These are phyloP conservation scores for Drosophila subobscura DNA, from an alignment of 1,140 invertebrate genomes.

Conservation along the genomic window DNA sequence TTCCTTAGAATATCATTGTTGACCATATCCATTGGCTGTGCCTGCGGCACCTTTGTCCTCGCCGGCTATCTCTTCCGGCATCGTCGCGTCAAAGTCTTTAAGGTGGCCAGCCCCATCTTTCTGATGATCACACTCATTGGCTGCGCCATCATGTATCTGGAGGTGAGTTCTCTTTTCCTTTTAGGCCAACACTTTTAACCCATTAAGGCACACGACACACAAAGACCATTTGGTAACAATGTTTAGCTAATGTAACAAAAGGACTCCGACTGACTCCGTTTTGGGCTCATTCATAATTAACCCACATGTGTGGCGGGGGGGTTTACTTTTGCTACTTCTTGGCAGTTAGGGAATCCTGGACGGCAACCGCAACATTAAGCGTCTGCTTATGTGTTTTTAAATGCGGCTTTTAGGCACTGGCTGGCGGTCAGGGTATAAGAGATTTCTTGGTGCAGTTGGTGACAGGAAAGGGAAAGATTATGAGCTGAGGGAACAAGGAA, in stretches of 20 bases:
- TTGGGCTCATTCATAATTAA: constrained; percentile 73
- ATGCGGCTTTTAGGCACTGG: constrained; percentile 62
- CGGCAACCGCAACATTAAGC: constrained; percentile 58
- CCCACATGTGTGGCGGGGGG: constrained; percentile 49
- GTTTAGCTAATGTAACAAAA: constrained; percentile 68
- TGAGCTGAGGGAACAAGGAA: too few relatives aligned
- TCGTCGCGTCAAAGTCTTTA: constrained; percentile 93
- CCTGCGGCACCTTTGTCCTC: constrained; percentile 89
- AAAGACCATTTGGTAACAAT: constrained; percentile 70
- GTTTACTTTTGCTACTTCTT: constrained; percentile 13
- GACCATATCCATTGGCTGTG: constrained; percentile 91
- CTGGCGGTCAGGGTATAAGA: background rate
- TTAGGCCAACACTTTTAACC: constrained; percentile 34
- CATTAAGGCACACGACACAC: constrained; percentile 59
- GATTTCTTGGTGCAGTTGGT: constrained; percentile 18
- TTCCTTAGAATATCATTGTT: constrained; percentile 89
- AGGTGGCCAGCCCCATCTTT: constrained; percentile 95
- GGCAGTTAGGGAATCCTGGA: constrained; percentile 19
- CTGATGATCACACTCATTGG: constrained; percentile 93
- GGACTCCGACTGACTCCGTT: constrained; percentile 30
- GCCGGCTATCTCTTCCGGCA: constrained; percentile 92
- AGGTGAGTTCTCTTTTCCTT: constrained; percentile 85
- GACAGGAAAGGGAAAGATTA: background rate
- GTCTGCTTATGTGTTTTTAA: constrained; percentile 68
- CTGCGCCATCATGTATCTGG: constrained; percentile 95